These are phyloP conservation scores for Lynx canadensis DNA, from an alignment of 2,113 vertebrate species.

Conservation along the genomic window DNA sequence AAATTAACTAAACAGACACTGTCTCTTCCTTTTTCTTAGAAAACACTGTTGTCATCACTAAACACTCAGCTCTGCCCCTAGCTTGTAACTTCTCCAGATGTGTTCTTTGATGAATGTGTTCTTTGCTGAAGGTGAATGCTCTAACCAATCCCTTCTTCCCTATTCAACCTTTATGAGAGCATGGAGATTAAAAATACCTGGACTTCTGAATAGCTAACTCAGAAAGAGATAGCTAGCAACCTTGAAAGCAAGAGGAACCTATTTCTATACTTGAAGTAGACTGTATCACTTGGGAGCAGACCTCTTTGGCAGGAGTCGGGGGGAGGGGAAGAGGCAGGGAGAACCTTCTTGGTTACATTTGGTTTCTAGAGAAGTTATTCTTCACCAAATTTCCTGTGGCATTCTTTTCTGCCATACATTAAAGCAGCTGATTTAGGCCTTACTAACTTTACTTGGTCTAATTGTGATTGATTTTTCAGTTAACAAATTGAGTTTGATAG, in stretches of 20 bases:
- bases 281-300: background rate
- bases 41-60: constrained; percentile 12
- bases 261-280: background rate
- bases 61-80: background rate
- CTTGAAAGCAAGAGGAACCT: background rate
- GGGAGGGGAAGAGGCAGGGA: background rate
- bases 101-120: background rate
- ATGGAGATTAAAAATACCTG: background rate
- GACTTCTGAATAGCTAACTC: background rate
- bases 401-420: background rate
- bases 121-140: constrained; percentile 15
- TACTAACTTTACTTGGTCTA: background rate
- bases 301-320: background rate
- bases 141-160: background rate
- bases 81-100: background rate
- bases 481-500: constrained; percentile 6
- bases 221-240: background rate
- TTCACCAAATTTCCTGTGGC: background rate
- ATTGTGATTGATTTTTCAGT: constrained; percentile 28
- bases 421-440: background rate
- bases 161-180: background rate
- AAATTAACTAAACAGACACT: constrained; percentile 3
- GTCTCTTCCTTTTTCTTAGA: background rate
- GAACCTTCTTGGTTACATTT: background rate
- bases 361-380: background rate